Conservation (phyloP, 1,140 invertebrate species). For the Drosophila murphyi region DNA sequence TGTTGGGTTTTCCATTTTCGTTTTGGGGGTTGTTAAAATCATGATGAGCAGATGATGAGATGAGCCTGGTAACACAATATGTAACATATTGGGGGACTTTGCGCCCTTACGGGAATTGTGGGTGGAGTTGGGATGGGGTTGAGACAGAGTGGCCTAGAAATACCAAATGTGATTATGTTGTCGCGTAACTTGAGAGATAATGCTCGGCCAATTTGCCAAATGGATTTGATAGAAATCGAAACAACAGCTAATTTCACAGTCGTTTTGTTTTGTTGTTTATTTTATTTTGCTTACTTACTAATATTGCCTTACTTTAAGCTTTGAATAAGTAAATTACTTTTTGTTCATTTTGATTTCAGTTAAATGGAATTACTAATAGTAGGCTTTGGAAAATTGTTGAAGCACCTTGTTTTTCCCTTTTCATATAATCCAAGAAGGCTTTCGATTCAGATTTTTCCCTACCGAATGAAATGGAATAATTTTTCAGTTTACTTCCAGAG, state of each 20-base stretch:
- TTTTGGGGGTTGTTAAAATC: constrained; percentile 32
- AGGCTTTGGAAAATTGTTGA: background rate
- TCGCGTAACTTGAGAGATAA: background rate
- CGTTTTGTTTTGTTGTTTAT: no score
- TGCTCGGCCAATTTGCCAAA: background rate
- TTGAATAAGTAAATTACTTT: no score
- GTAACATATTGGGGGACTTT: constrained; percentile 2
- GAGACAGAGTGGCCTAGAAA: no score
- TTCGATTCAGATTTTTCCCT: background rate
- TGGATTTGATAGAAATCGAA: background rate
- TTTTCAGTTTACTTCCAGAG: constrained; percentile 10
- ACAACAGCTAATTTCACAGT: no score
- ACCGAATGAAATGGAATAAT: background rate
- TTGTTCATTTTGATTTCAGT: no score
- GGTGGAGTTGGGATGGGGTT: background rate
- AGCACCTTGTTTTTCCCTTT: background rate
- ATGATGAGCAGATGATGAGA: constrained; percentile 26
- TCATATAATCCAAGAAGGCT: background rate
- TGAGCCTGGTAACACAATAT: constrained; percentile 1
- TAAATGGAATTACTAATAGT: no score
- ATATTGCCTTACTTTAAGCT: no score
- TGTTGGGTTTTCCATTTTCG: constrained; percentile 6
- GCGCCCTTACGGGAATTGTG: background rate
- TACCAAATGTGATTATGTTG: constrained; percentile 17
- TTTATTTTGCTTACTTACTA: no score